phyloP scores from a whole-genome alignment of 2,888 invertebrate genomes.

The Mimas tiliae region DNA sequence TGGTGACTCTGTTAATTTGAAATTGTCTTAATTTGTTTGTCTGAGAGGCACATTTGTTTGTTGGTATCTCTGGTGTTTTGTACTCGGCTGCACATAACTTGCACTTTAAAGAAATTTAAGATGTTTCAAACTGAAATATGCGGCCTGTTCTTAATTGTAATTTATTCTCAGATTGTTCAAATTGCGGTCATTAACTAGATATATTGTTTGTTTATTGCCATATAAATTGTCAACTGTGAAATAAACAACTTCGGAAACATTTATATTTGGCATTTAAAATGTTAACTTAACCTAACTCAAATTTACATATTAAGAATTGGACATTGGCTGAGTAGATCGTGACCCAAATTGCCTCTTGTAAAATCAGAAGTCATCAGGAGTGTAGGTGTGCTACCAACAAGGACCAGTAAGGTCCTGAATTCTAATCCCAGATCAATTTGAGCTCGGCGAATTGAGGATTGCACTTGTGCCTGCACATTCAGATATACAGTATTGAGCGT shows the following conservation, averaged over 20 bases:
- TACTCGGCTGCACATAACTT: slow-evolving; percentile 51
- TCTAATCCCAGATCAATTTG: too few species aligned
- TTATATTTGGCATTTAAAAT: neutral
- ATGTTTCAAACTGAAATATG: slow-evolving; percentile 23
- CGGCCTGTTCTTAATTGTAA: slow-evolving; percentile 38
- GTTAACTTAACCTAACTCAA: too few species aligned
- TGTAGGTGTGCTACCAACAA: too few species aligned
- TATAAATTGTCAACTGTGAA: neutral
- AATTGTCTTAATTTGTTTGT: slow-evolving; percentile 80
- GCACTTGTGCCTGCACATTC: too few species aligned
- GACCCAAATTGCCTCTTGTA: too few species aligned
- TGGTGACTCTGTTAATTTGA: slow-evolving; percentile 74
- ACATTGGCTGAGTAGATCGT: too few species aligned
- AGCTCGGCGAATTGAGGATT: too few species aligned
- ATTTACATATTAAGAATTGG: too few species aligned
- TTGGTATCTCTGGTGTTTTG: slow-evolving; percentile 57
- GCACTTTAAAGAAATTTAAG: slow-evolving; percentile 32
- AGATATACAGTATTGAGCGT: too few species aligned
- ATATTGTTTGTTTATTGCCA: neutral
- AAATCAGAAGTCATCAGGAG: too few species aligned
- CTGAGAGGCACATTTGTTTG: slow-evolving; percentile 68
- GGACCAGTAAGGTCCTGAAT: too few species aligned
- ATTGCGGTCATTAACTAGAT: slow-evolving; percentile 3
- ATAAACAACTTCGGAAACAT: neutral
- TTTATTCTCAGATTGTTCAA: slow-evolving; percentile 27